These are phyloP conservation scores for Augochlora pura DNA, from an alignment of 1,140 invertebrate species.

Conservation along the genomic window DNA sequence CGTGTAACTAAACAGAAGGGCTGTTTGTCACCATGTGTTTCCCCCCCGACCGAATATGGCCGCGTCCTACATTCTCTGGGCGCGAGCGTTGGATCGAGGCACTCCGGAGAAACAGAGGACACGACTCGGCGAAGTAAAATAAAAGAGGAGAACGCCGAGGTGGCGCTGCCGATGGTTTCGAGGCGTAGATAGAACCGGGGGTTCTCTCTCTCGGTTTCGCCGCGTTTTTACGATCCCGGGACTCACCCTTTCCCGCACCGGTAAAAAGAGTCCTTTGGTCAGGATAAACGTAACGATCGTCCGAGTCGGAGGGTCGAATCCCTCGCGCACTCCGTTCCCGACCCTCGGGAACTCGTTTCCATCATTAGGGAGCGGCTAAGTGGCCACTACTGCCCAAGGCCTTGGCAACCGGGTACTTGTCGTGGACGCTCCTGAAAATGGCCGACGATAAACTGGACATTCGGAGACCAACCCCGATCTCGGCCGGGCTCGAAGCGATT, in stretches of 20 bases:
- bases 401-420: conserved; percentile 41
- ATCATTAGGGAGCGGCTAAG: conserved; percentile 61
- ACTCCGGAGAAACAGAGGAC: no score
- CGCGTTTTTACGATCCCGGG: conserved; percentile 7
- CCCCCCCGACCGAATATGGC: conserved; percentile 38
- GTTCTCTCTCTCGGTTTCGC: background rate
- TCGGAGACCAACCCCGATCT: conserved; percentile 46
- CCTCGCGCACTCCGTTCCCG: conserved; percentile 26
- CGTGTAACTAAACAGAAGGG: conserved; percentile 73
- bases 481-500: conserved; percentile 72
- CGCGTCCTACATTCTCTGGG: conserved; percentile 15
- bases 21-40: conserved; percentile 67
- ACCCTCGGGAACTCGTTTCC: conserved; percentile 59
- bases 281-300: conserved; percentile 55
- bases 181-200: no score
- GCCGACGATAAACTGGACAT: conserved; percentile 72
- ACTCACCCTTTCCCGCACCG: conserved; percentile 22
- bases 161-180: no score
- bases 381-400: conserved; percentile 50
- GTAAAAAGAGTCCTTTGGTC: conserved; percentile 35
- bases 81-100: background rate
- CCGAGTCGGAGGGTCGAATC: conserved; percentile 45
- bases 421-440: conserved; percentile 66
- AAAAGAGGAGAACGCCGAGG: no score
- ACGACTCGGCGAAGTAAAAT: no score